These are phyloP conservation scores for Tetragonisca angustula DNA, from an alignment of 2,888 invertebrate genomes.

Conservation along the genomic window DNA sequence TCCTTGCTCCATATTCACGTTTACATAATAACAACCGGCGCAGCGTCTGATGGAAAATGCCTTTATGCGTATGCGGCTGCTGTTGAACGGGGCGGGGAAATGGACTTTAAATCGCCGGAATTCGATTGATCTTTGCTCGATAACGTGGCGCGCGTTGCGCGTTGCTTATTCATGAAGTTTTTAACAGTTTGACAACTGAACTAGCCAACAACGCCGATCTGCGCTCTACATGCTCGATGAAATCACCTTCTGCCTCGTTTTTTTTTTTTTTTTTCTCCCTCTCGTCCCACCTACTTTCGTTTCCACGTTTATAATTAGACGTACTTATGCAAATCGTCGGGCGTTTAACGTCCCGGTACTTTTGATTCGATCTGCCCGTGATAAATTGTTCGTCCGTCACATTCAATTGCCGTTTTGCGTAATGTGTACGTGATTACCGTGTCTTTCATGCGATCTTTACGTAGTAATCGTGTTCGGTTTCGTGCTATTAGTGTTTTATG, in stretches of 20 bases:
- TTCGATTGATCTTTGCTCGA: slow-evolving; percentile 26
- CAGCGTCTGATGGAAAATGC: slow-evolving; percentile 35
- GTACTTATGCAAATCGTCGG: slow-evolving; percentile 28
- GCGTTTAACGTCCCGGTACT: neutral
- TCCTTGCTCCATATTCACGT: slow-evolving; percentile 13
- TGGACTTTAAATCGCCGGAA: slow-evolving; percentile 27
- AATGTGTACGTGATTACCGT: neutral
- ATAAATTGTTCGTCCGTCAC: slow-evolving; percentile 22
- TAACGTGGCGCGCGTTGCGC: neutral
- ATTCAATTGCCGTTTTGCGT: slow-evolving; percentile 12
- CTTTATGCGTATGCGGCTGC: slow-evolving; percentile 3
- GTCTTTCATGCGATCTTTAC: neutral
- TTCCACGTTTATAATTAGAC: slow-evolving; percentile 10
- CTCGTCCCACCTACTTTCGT: neutral
- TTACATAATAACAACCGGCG: slow-evolving; percentile 31
- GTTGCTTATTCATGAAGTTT: slow-evolving; percentile 44
- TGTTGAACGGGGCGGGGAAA: slow-evolving; percentile 18
- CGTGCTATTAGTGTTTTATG: neutral
- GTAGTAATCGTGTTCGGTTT: neutral
- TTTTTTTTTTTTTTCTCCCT: neutral
- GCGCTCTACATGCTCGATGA: neutral
- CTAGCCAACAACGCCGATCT: neutral
- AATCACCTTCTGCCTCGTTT: neutral
- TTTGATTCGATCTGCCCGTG: neutral
- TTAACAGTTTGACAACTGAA: slow-evolving; percentile 25